Conservation (phyloP, 2,888 invertebrate genomes). For the Eurois occulta region DNA sequence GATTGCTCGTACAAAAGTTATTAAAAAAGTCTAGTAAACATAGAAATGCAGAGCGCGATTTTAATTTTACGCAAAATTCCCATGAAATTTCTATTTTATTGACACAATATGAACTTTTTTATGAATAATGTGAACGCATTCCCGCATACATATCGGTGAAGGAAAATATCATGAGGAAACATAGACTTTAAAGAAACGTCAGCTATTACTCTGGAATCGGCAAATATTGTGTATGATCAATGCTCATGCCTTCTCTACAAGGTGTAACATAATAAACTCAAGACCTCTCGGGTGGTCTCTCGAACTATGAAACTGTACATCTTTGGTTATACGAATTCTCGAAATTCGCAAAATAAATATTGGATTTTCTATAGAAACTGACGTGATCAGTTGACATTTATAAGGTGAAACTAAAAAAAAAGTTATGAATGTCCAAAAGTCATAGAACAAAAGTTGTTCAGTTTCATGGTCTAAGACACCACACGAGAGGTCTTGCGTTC, state of each 20-base stretch:
- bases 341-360: too few relatives aligned
- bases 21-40: neutral
- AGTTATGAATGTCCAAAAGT: too few relatives aligned
- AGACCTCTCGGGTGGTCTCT: too few relatives aligned
- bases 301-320: too few relatives aligned
- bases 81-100: neutral
- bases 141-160: neutral
- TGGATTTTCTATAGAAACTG: too few relatives aligned
- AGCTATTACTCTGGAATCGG: neutral
- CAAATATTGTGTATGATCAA: neutral
- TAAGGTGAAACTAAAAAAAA: too few relatives aligned
- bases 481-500: too few relatives aligned
- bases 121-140: conserved; percentile 18
- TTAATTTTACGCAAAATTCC: conserved; percentile 9
- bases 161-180: neutral
- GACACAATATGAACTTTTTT: neutral
- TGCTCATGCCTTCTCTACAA: neutral
- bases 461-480: too few relatives aligned
- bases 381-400: too few relatives aligned
- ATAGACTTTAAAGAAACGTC: neutral
- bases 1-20: neutral
- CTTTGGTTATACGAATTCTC: too few relatives aligned
- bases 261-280: too few relatives aligned
- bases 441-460: too few relatives aligned
- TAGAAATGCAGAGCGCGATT: conserved; percentile 6